Conservation (phyloP, 2,888 invertebrate species). For the Callinectes sapidus region DNA sequence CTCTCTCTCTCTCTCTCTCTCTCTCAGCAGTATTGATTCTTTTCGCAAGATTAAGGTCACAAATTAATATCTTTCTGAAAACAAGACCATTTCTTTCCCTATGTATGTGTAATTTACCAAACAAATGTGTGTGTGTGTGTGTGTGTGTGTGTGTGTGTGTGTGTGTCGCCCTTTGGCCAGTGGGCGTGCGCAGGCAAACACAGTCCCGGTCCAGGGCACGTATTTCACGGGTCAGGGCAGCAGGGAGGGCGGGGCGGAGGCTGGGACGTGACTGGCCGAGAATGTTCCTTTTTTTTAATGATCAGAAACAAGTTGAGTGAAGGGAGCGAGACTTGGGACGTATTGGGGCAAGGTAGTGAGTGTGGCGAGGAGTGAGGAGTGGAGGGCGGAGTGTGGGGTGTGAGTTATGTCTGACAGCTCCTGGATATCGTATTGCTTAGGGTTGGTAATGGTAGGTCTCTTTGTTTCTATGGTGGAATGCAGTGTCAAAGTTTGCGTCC, state of each 20-base stretch:
- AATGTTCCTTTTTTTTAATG: conserved; percentile 2
- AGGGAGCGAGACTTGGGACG: background rate
- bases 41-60: background rate
- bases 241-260: background rate
- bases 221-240: conserved; percentile 4
- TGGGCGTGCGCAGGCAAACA: background rate
- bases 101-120: background rate
- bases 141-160: conserved; percentile 37
- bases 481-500: background rate
- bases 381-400: background rate
- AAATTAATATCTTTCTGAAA: background rate
- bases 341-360: background rate
- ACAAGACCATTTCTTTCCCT: background rate
- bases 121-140: background rate
- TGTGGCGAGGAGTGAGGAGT: background rate
- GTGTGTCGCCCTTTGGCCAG: conserved; percentile 22
- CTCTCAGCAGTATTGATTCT: background rate
- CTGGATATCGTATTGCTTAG: background rate
- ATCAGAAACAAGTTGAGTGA: background rate
- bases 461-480: background rate
- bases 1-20: conserved; percentile 13
- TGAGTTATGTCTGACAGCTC: background rate
- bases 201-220: background rate
- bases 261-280: background rate
- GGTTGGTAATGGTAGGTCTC: background rate